Base-by-base conservation (phyloP, 2,797 vertebrate genomes). In the Xenentodon cancila region DNA sequence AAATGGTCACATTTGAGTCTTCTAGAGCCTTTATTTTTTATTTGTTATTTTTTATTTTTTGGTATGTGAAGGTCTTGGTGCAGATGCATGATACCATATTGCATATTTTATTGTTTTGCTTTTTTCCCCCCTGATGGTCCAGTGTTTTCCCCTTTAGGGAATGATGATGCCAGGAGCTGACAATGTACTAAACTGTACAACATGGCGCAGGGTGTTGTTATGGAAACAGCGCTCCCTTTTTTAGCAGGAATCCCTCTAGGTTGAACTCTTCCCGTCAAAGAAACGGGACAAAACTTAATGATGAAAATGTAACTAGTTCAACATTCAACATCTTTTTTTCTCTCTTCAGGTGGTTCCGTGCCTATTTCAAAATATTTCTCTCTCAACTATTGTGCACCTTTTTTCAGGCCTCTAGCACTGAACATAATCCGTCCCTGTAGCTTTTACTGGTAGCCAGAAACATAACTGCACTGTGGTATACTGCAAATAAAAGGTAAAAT, bases 181-280 rank as follows among this genome's bases (percentile, higher is more conserved):
- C 25, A 13, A 54, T 46, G 58, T 57, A 71, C 67, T 60, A 58
- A 64, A 49, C 53, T 43, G 72, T 52, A 65, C 18, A 45, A 49
- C 25, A 4, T 55, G 47, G 49, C 54, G 55, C 5, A 1, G 40
- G 34, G 56, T 27, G 79, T 85, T 82, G 82, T 79, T 73, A 84
- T 88, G 79, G 84, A 77, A 88, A 88, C 84, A 63, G 32, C 57
- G 19, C 16, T 32, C n/a, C 55, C 44, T 70, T 61, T 66, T 51
- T 40, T 13, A 16, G 19, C 50, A 55, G 60, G 47, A 53, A 50
- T 65, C 61, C 64, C 64, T 79, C 18, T 42, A 64, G 37, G 62
- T 57, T 27, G 45, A 61, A 68, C 42, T 64, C 71, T 34, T 52
- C 30, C 51, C n/a, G 9, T 19, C 48, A 19, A 21, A 27, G 50